Percentiles rank a stretch among this genome's conserved stretches.
Conservation (phyloP, 2,797 vertebrate genomes). For the Enteromius treurensis region DNA sequence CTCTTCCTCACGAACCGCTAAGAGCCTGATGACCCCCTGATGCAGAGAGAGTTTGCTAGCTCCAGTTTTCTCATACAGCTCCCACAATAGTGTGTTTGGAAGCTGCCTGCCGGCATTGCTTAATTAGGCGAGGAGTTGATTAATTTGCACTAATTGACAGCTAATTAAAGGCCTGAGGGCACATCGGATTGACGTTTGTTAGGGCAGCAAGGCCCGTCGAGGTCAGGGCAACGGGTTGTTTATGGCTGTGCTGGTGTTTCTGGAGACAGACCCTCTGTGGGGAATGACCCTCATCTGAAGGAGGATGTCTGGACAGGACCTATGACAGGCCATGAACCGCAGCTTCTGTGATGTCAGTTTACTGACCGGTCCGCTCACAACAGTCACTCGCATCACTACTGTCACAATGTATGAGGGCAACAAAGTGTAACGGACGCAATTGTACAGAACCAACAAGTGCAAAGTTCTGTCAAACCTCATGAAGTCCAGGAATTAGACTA, state of each 20-base stretch:
- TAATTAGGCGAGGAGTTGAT: constrained; percentile 99
- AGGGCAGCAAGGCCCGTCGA: constrained; percentile 80
- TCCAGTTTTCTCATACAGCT: constrained; percentile 92
- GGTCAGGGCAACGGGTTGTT: constrained; percentile 80
- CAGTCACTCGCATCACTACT: constrained; percentile 63
- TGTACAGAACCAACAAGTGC: constrained; percentile 44
- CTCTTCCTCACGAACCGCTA: constrained; percentile 48
- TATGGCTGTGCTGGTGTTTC: constrained; percentile 55
- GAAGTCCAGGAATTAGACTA: neutral
- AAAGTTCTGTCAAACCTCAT: constrained; percentile 26
- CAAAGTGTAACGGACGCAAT: constrained; percentile 32
- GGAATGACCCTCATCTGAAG: constrained; percentile 65
- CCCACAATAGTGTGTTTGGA: constrained; percentile 89
- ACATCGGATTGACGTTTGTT: constrained; percentile 93
- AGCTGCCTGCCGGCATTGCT: constrained; percentile 94
- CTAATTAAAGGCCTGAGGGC: constrained; percentile 93
- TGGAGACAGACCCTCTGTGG: constrained; percentile 65
- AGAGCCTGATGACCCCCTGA: constrained; percentile 75
- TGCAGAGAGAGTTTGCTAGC: constrained; percentile 85
- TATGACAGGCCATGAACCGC: constrained; percentile 65
- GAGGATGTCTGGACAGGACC: constrained; percentile 57
- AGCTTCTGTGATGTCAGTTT: constrained; percentile 60
- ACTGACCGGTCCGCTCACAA: constrained; percentile 59
- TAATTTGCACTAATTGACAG: constrained; percentile 99
- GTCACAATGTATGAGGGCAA: constrained; percentile 43